These are phyloP conservation scores for Corvus cornix DNA, from an alignment of 2,113 vertebrate species.

Conservation along the genomic window DNA sequence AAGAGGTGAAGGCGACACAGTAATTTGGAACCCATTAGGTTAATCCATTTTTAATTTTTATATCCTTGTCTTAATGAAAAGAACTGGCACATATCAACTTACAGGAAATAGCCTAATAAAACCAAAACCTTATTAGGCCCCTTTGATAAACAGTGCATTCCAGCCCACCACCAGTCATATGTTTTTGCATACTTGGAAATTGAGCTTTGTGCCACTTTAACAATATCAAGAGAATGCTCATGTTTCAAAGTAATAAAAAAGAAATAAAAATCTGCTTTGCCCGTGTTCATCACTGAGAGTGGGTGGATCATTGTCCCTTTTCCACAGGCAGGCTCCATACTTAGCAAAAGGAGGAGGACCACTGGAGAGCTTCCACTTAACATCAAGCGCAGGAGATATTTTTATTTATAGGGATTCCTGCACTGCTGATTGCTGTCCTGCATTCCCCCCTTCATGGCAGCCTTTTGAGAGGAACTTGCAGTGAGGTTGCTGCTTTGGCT, in stretches of 20 bases:
- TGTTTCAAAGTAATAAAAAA: conserved; percentile 53
- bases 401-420: neutral
- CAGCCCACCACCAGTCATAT: conserved; percentile 54
- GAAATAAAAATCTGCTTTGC: conserved; percentile 17
- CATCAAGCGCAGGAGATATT: neutral
- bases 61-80: conserved; percentile 60
- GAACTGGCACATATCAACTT: conserved; percentile 42
- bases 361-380: neutral
- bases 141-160: conserved; percentile 66
- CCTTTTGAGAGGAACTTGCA: neutral
- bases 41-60: conserved; percentile 69
- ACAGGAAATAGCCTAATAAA: conserved; percentile 66
- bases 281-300: neutral
- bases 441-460: neutral
- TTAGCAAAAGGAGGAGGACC: neutral
- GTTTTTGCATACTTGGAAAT: conserved; percentile 59
- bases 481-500: neutral
- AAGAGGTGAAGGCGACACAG: neutral
- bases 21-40: conserved; percentile 59
- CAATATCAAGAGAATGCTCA: conserved; percentile 8
- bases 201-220: conserved; percentile 30
- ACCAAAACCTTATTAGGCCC: conserved; percentile 54
- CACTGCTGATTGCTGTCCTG: neutral
- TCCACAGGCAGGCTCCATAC: fast-evolving
- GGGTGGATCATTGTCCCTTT: neutral